A percentile compares a stretch with the other conserved stretches of the same genome.
These are phyloP conservation scores for Hirundichthys speculiger DNA, from an alignment of 2,113 vertebrate species.

Conservation along the genomic window DNA sequence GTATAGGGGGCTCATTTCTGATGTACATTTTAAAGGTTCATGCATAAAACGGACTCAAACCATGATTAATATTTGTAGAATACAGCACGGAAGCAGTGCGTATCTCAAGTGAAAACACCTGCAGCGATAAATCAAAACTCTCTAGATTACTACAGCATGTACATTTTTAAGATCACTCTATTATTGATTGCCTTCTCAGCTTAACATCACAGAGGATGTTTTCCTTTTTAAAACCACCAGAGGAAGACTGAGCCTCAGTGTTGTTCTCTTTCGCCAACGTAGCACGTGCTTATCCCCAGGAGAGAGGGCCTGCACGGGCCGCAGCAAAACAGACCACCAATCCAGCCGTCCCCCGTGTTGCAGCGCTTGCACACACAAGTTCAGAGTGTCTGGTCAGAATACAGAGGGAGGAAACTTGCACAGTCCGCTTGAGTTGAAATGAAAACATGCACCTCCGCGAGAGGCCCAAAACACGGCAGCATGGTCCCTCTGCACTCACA, in stretches of 20 bases:
- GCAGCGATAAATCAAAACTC: too few relatives aligned
- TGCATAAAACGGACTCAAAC: too few relatives aligned
- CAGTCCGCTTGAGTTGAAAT: constrained; percentile 61
- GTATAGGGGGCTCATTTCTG: too few relatives aligned
- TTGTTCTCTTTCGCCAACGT: constrained; percentile 35
- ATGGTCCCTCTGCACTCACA: constrained; percentile 42
- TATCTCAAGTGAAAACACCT: too few relatives aligned
- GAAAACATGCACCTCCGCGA: constrained; percentile 57
- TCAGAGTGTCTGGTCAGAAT: constrained; percentile 51
- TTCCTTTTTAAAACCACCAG: constrained; percentile 38
- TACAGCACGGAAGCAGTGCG: too few relatives aligned
- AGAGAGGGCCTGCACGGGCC: constrained; percentile 52
- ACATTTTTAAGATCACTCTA: too few relatives aligned
- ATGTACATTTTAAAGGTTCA: too few relatives aligned
- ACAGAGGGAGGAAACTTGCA: constrained; percentile 57
- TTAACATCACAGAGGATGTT: constrained; percentile 39
- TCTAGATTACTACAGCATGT: too few relatives aligned
- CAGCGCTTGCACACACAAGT: constrained; percentile 38
- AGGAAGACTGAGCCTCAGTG: constrained; percentile 20
- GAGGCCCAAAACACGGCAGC: constrained; percentile 40
- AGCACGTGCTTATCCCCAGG: constrained; percentile 70
- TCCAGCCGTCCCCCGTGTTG: constrained; percentile 20
- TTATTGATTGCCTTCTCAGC: not conserved
- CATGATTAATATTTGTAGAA: too few relatives aligned
- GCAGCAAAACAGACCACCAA: constrained; percentile 46